A percentile compares a stretch with the other conserved stretches of the same genome.
These are phyloP conservation scores for Columbina picui DNA, from an alignment of 2,113 vertebrate species.

Conservation along the genomic window DNA sequence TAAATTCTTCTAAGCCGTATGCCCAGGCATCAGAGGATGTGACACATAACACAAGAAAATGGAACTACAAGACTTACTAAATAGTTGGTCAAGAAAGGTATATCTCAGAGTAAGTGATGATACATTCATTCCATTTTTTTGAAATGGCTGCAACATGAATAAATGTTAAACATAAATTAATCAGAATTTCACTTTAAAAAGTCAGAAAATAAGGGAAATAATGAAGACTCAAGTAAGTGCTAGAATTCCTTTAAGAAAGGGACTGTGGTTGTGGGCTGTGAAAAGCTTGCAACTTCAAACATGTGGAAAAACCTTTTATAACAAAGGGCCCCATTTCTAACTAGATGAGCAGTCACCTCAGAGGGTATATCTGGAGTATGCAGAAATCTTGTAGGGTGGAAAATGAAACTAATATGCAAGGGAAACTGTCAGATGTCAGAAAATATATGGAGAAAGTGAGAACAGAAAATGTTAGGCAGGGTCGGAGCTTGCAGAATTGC, in stretches of 20 bases:
- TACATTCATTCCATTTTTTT: accelerated
- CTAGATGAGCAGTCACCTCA: constrained; percentile 26
- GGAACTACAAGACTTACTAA: neutral
- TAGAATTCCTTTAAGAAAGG: neutral
- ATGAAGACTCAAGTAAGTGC: neutral
- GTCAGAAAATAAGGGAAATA: neutral
- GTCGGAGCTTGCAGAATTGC: constrained; percentile 17
- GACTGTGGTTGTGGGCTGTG: neutral
- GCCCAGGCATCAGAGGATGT: neutral
- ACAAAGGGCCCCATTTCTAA: neutral
- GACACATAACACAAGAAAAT: neutral
- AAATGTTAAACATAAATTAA: neutral
- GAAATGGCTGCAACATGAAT: neutral
- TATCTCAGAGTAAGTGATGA: neutral
- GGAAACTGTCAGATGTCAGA: constrained; percentile 34
- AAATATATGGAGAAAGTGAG: constrained; percentile 16
- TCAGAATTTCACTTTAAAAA: neutral
- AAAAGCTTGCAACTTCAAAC: constrained; percentile 1
- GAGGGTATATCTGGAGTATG: neutral
- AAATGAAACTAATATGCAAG: constrained; percentile 12
- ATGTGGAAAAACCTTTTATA: neutral
- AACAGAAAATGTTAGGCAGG: constrained; percentile 5
- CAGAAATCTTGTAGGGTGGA: neutral
- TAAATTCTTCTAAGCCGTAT: neutral
- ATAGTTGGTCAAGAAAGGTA: neutral